Base-by-base conservation (phyloP, 2,113 vertebrate genomes). In the Physeter macrocephalus region DNA sequence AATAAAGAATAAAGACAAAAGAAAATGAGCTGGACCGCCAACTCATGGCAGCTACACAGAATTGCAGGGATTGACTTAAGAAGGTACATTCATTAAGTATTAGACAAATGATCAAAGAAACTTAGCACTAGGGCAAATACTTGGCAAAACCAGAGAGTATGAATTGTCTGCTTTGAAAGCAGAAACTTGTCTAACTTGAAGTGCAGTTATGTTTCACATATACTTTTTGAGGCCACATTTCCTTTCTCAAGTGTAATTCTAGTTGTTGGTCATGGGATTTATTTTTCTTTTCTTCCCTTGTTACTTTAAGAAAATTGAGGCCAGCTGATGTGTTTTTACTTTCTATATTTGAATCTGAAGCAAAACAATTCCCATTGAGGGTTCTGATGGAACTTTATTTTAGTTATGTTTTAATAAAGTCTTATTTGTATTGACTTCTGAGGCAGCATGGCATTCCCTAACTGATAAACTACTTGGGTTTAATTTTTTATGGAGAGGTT, bases 321-420 rank as follows among this genome's bases (percentile, higher is more conserved):
- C 94, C 95, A 72, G 52, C 39, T 78, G 78, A 95, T 93, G 10
- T n/a, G 71, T 93, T 97, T 96, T 97, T 71, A 64, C 25, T 87
- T n/a, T 77, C 31, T 49, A 43, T 11, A 81, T 94, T 71, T 90
- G 89, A 97, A 83, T 92, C 25, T 86, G 91, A 90, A 81, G 64
- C 74, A 93, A 39, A 88, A 77, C 12, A 87, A 89, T 96, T 97
- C 90, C 86, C 94, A 95, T 6, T 2, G 83, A 96, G 89, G 69
- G 29, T 75, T 96, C 96, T 52, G 90, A 27, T 61, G 78, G 74
- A 97, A 96, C 97, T 97, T 97, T 83, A 94, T 97, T 97, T 98
- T 94, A 95, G 96, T 97, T 97, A 92, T 97, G 93, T 88, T 96
- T 97, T 98, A 97, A 98, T 97, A 96, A 97, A 96, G 94, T 96